phyloP scores from a whole-genome alignment of 2,888 invertebrate species.

The Hirudinaria manillensis region DNA sequence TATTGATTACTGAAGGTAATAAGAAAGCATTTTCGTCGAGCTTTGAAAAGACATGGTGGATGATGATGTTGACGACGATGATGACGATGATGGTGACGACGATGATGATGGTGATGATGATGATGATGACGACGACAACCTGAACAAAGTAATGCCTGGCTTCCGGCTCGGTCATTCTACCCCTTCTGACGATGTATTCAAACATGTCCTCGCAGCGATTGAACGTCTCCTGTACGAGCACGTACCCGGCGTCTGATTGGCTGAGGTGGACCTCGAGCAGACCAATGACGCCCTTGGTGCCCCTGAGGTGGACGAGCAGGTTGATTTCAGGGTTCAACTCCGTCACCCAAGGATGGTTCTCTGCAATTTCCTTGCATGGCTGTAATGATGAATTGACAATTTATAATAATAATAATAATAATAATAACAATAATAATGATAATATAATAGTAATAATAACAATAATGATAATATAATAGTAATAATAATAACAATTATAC shows the following conservation, averaged over 20 bases:
- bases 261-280: not conserved
- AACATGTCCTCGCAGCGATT: not conserved
- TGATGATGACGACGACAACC: not conserved
- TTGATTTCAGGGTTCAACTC: not conserved
- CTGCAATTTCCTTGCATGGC: constrained; percentile 7
- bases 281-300: not conserved
- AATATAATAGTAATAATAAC: no score
- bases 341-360: not conserved
- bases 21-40: not conserved
- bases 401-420: no score
- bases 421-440: no score
- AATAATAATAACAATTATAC: no score
- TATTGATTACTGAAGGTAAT: not conserved
- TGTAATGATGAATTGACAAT: not conserved
- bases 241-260: not conserved
- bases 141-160: not conserved
- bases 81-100: not conserved
- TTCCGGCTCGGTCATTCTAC: not conserved
- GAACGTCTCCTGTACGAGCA: not conserved
- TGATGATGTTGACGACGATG: not conserved
- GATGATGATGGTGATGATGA: constrained; percentile 10
- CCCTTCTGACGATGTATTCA: not conserved
- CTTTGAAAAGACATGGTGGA: not conserved
- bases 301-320: not conserved
- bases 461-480: no score